Conservation (phyloP, 2,113 vertebrate species). For the Poeciliopsis retropinna region DNA sequence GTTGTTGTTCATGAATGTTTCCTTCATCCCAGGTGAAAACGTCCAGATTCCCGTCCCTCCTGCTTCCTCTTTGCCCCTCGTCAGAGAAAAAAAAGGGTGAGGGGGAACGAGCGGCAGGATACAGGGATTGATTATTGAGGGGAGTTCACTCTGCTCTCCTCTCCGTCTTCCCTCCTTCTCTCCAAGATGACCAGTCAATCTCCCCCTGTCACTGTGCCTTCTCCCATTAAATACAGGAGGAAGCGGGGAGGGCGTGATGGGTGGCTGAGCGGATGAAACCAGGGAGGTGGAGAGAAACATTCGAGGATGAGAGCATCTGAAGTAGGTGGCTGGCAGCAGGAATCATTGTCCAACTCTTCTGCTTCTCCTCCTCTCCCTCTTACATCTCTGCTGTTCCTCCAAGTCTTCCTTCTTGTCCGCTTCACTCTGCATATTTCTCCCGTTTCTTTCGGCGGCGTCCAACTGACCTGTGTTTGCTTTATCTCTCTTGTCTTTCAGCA, state of each 20-base stretch:
- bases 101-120: constrained; percentile 53
- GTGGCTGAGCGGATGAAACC: constrained; percentile 40
- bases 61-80: constrained; percentile 34
- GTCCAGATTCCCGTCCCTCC: constrained; percentile 45
- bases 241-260: constrained; percentile 35
- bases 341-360: constrained; percentile 69
- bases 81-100: constrained; percentile 39
- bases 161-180: constrained; percentile 38
- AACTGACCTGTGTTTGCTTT: constrained; percentile 29
- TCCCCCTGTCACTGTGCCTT: constrained; percentile 58
- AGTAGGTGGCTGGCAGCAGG: constrained; percentile 67
- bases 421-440: constrained; percentile 30
- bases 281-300: constrained; percentile 61
- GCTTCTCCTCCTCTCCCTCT: constrained; percentile 54
- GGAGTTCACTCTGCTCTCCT: constrained; percentile 60
- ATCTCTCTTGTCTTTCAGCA: constrained; percentile 51
- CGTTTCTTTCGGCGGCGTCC: constrained; percentile 30
- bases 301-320: constrained; percentile 65
- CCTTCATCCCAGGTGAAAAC: constrained; percentile 52
- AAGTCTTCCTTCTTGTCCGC: constrained; percentile 50
- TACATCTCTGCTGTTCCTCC: constrained; percentile 61
- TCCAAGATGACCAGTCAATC: constrained; percentile 70
- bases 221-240: constrained; percentile 64
- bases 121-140: constrained; percentile 70
- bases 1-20: constrained; percentile 35